These are phyloP conservation scores for Sebastes ruberrimus DNA, from an alignment of 2,797 vertebrate species.

Conservation along the genomic window DNA sequence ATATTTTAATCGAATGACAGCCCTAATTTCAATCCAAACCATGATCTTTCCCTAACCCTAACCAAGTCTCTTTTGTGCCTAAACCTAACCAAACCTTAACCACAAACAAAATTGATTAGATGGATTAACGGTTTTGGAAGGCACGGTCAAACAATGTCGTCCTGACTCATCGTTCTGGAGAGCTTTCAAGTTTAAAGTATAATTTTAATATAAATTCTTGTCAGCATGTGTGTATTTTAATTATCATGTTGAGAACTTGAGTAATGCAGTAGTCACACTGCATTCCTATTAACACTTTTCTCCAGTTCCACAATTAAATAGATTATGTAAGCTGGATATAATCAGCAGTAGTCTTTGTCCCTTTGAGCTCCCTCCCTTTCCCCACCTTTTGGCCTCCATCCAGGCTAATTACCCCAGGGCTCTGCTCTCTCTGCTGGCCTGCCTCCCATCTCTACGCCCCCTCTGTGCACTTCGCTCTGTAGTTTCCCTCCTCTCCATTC, in stretches of 20 bases:
- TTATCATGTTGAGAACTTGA: not conserved
- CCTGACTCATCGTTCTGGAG: not conserved
- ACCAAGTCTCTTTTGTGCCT: not conserved
- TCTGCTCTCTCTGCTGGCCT: conserved; percentile 48
- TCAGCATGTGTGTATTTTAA: not conserved
- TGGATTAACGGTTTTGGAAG: not conserved
- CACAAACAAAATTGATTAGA: not conserved
- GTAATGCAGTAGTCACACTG: not conserved
- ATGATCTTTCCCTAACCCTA: not conserved
- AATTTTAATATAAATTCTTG: not conserved
- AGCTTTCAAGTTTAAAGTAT: not conserved
- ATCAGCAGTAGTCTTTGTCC: conserved; percentile 35
- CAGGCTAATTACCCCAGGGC: conserved; percentile 74
- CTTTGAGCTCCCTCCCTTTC: conserved; percentile 17
- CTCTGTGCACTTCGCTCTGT: conserved; percentile 54
- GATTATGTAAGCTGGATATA: conserved; percentile 18
- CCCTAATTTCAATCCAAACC: not conserved
- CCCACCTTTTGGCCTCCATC: conserved; percentile 67
- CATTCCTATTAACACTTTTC: not conserved
- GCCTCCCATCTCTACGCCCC: conserved; percentile 28
- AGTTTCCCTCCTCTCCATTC: conserved; percentile 48
- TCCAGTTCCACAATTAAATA: conserved; percentile 11
- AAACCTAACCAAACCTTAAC: not conserved
- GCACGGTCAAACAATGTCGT: not conserved
- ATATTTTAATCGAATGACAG: no score